phyloP scores from a whole-genome alignment of 2,888 invertebrate species.

The Nowickia ferox region DNA sequence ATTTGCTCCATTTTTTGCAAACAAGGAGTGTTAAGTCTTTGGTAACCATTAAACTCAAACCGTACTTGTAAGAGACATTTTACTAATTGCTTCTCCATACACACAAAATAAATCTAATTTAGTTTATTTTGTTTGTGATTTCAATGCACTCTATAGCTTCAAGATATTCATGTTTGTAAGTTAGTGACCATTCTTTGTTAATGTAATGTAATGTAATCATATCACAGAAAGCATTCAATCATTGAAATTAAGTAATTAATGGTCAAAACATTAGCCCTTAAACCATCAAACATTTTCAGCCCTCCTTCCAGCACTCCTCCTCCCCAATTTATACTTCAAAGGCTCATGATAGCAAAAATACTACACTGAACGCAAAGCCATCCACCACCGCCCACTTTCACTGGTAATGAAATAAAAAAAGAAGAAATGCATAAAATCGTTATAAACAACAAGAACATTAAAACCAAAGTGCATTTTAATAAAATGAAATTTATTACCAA shows the following conservation, averaged over 20 bases:
- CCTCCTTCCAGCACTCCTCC: neutral
- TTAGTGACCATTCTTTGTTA: slow-evolving; percentile 9
- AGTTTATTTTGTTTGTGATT: neutral
- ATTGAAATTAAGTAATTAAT: slow-evolving; percentile 78
- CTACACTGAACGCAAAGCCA: slow-evolving; percentile 30
- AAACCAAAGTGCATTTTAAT: slow-evolving; percentile 66
- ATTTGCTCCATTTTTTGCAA: slow-evolving; percentile 42
- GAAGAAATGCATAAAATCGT: slow-evolving; percentile 60
- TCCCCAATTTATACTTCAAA: slow-evolving; percentile 45
- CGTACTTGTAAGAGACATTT: slow-evolving; percentile 47
- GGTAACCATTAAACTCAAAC: slow-evolving; percentile 39
- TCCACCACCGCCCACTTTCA: slow-evolving; percentile 34
- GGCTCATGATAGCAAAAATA: slow-evolving; percentile 9
- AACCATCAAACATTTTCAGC: slow-evolving; percentile 23
- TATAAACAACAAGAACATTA: slow-evolving; percentile 37
- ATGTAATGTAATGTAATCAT: slow-evolving; percentile 68
- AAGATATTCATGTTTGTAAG: neutral
- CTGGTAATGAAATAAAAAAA: slow-evolving; percentile 51
- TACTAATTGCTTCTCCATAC: slow-evolving; percentile 64
- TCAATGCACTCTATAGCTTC: neutral
- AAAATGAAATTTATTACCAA: slow-evolving; percentile 75
- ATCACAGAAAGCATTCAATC: slow-evolving; percentile 76
- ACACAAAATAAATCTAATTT: slow-evolving; percentile 61
- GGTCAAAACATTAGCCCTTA: slow-evolving; percentile 68
- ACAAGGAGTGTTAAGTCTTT: slow-evolving; percentile 34